Evolutionary conservation across 2,888 invertebrate genomes (phyloP).

Genomic region (Latheticus oryzae): DNA sequence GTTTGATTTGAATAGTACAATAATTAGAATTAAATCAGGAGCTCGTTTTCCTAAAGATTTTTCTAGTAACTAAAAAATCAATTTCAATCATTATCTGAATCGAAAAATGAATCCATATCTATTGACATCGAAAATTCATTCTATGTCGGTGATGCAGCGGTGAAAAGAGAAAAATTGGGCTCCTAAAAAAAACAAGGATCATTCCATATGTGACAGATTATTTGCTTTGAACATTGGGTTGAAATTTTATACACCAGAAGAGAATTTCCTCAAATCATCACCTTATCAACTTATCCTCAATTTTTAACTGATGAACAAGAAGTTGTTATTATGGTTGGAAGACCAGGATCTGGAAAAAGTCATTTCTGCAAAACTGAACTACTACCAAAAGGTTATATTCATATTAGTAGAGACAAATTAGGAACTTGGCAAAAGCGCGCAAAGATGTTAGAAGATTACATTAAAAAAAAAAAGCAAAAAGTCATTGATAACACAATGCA

Average conservation of each 20-base stretch:
- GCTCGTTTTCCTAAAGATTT: slow-evolving; percentile 87
- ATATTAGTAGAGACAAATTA: slow-evolving; percentile 86
- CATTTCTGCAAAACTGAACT: slow-evolving; percentile 78
- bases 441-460: slow-evolving; percentile 71
- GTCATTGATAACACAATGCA: slow-evolving; percentile 94
- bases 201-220: slow-evolving; percentile 87
- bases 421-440: slow-evolving; percentile 89
- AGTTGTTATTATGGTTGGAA: slow-evolving; percentile 82
- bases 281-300: slow-evolving; percentile 58
- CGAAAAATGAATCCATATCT: slow-evolving; percentile 74
- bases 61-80: no score
- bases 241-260: slow-evolving; percentile 92
- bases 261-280: slow-evolving; percentile 81
- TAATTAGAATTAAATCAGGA: slow-evolving; percentile 92
- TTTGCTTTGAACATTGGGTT: slow-evolving; percentile 86
- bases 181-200: slow-evolving; percentile 84
- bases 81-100: no score
- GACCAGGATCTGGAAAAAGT: slow-evolving; percentile 91
- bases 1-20: slow-evolving; percentile 94
- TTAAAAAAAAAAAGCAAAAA: slow-evolving; percentile 72
- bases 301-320: slow-evolving; percentile 68
- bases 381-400: slow-evolving; percentile 74
- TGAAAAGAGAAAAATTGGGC: slow-evolving; percentile 82
- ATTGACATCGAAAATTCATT: slow-evolving; percentile 78
- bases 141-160: slow-evolving; percentile 93